These are phyloP conservation scores for Myiozetetes cayanensis DNA, from an alignment of 2,113 vertebrate genomes.

Conservation along the genomic window DNA sequence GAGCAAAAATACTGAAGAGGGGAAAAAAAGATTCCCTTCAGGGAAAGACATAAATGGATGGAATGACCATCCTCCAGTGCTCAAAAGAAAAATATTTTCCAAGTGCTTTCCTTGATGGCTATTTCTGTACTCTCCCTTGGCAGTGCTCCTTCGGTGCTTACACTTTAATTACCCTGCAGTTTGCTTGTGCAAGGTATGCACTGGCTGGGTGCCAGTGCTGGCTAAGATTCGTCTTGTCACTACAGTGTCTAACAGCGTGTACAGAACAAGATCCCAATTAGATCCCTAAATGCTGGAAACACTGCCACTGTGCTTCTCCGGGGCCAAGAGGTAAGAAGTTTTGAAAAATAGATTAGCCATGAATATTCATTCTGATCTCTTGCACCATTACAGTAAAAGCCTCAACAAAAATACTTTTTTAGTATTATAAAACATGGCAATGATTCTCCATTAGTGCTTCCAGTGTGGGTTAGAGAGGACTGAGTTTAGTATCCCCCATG, in stretches of 20 bases:
- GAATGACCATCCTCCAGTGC: not conserved
- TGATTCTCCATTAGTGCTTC: not conserved
- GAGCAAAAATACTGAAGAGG: not conserved
- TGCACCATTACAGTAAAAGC: not conserved
- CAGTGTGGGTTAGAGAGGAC: not conserved
- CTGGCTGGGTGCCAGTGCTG: constrained; percentile 67
- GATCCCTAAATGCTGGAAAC: constrained; percentile 71
- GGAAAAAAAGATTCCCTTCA: not conserved
- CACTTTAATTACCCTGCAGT: constrained; percentile 76
- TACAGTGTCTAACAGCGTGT: constrained; percentile 72
- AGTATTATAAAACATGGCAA: not conserved
- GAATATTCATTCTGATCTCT: not conserved
- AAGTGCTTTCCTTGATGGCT: constrained; percentile 42
- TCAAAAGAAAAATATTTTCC: constrained; percentile 38
- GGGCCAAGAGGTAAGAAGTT: constrained; percentile 27
- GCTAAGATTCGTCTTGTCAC: constrained; percentile 73
- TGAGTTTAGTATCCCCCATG: not conserved
- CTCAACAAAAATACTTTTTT: not conserved
- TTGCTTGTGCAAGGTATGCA: constrained; percentile 70
- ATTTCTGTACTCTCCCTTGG: constrained; percentile 49
- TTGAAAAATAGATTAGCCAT: constrained; percentile 14
- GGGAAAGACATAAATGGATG: not conserved
- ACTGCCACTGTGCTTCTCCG: not conserved
- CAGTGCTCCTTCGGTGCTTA: not conserved
- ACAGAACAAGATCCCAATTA: constrained; percentile 79